phyloP scores from a whole-genome alignment of 2,797 vertebrate genomes.

The Sitta carolinensis region DNA sequence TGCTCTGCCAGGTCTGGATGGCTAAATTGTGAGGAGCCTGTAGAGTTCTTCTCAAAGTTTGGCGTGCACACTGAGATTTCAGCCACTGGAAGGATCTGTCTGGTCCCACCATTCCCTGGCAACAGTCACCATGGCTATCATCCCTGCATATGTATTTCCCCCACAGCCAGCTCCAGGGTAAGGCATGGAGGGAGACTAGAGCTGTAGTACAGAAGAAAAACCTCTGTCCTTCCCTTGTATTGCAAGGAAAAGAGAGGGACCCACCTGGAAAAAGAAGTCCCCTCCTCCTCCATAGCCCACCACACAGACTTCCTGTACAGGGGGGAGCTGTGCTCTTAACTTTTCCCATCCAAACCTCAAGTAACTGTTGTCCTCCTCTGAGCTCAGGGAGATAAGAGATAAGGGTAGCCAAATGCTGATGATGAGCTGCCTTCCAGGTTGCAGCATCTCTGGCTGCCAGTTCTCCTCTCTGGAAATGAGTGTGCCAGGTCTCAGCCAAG shows the following conservation, averaged over 20 bases:
- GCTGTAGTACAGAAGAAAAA: neutral
- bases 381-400: neutral
- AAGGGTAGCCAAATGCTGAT: neutral
- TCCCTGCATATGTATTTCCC: accelerated
- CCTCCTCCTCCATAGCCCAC: neutral
- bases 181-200: neutral
- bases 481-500: neutral
- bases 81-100: neutral
- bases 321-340: neutral
- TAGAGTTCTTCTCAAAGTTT: neutral
- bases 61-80: accelerated
- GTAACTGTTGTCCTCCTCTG: neutral
- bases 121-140: neutral
- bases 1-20: neutral
- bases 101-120: neutral
- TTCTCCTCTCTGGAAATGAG: neutral
- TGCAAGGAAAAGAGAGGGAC: neutral
- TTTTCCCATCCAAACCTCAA: neutral
- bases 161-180: neutral
- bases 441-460: neutral
- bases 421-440: neutral
- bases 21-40: neutral
- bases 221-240: neutral
- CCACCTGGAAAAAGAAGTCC: accelerated
- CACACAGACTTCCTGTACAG: accelerated